Percentiles rank a stretch among this genome's conserved stretches.
Conservation (phyloP, 1,140 invertebrate species). For the Drosophila punjabiensis region DNA sequence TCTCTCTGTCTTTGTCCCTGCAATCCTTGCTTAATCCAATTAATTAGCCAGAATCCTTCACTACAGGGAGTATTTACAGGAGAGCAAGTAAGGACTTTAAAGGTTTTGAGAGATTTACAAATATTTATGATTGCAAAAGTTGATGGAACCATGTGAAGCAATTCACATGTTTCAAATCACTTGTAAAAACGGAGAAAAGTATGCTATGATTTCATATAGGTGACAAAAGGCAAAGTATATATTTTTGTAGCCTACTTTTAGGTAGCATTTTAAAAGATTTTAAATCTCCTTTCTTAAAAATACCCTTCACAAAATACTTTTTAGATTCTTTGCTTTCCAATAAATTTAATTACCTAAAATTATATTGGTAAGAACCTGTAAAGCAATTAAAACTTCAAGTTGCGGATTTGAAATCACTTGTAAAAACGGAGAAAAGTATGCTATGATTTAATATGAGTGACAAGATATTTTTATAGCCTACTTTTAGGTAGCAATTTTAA, state of each 20-base stretch:
- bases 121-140: slow-evolving; percentile 12
- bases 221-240: not conserved
- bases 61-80: not conserved
- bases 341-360: too few relatives aligned
- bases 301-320: not conserved
- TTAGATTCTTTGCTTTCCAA: too few relatives aligned
- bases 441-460: not conserved
- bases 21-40: slow-evolving; percentile 8
- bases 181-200: not conserved
- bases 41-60: slow-evolving; percentile 5
- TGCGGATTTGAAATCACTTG: not conserved
- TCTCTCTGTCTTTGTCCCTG: not conserved
- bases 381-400: not conserved
- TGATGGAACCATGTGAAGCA: not conserved
- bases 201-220: not conserved
- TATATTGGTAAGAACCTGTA: too few relatives aligned
- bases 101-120: slow-evolving; percentile 9
- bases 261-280: not conserved
- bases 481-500: not conserved
- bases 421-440: not conserved
- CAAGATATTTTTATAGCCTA: not conserved
- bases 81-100: not conserved
- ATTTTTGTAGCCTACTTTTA: not conserved
- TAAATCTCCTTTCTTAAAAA: not conserved
- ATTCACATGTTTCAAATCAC: not conserved